A percentile compares a stretch with the other conserved stretches of the same genome.
phyloP scores from a whole-genome alignment of 2,888 invertebrate genomes.

The Apotomis capreana region DNA sequence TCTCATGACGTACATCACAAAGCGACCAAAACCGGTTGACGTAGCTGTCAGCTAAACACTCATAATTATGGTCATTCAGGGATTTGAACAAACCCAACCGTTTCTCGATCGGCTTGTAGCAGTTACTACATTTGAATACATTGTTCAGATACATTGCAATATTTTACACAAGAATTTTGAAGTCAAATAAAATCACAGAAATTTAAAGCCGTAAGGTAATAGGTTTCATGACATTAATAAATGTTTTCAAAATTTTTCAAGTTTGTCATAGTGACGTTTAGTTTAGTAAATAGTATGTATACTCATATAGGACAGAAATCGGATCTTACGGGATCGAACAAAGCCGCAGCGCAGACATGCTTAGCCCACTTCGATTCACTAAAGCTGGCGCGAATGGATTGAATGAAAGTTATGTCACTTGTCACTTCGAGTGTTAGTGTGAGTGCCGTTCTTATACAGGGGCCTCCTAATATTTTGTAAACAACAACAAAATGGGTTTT shows the following conservation, averaged over 20 bases:
- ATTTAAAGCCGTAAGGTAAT: neutral
- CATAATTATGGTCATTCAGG: conserved; percentile 64
- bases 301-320: too few species aligned
- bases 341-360: too few species aligned
- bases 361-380: too few species aligned
- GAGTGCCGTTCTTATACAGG: too few species aligned
- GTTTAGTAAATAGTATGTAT: too few species aligned
- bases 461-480: too few species aligned
- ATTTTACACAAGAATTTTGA: conserved; percentile 38
- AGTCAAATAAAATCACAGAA: conserved; percentile 9
- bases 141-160: conserved; percentile 50
- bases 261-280: neutral
- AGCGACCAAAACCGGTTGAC: conserved; percentile 74
- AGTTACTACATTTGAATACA: conserved; percentile 56
- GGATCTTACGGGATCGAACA: too few species aligned
- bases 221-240: neutral
- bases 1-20: conserved; percentile 64
- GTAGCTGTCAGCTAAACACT: conserved; percentile 70
- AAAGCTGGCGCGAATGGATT: too few species aligned
- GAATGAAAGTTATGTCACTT: too few species aligned
- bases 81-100: conserved; percentile 61
- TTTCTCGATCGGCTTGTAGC: conserved; percentile 57
- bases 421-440: too few species aligned
- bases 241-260: neutral
- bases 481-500: too few species aligned